Evolutionary conservation across 2,797 vertebrate genomes (phyloP).

Genomic region (Fistularia tabacaria): DNA sequence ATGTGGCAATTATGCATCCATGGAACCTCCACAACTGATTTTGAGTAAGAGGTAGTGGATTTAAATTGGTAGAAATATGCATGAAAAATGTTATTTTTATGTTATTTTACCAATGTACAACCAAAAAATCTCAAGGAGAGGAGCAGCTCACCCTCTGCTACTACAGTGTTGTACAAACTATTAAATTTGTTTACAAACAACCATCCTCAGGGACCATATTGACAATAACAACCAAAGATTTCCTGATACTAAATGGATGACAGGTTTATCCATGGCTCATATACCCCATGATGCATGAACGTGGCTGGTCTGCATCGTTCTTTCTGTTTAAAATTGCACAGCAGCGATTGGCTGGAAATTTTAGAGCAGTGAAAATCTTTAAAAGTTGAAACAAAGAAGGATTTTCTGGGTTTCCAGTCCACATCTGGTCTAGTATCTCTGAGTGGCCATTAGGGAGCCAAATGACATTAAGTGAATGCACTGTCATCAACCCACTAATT

Average conservation of each 20-base stretch:
- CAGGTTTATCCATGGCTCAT: conserved; percentile 57
- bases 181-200: conserved; percentile 60
- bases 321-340: conserved; percentile 9
- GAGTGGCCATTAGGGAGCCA: conserved; percentile 24
- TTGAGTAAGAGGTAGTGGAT: no score
- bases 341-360: conserved; percentile 5
- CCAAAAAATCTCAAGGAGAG: conserved; percentile 30
- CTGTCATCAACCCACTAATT: conserved; percentile 54
- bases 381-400: neutral
- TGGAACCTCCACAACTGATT: no score
- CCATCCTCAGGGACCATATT: conserved; percentile 30
- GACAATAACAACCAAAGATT: conserved; percentile 42
- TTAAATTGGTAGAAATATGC: neutral
- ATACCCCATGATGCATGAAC: conserved; percentile 33
- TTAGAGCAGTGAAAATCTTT: conserved; percentile 1
- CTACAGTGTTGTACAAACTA: conserved; percentile 35
- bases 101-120: conserved; percentile 21
- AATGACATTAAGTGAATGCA: conserved; percentile 41
- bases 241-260: conserved; percentile 25
- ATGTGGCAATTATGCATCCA: no score
- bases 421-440: conserved; percentile 21
- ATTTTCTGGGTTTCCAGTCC: conserved; percentile 4
- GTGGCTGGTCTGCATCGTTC: neutral
- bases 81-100: conserved; percentile 4
- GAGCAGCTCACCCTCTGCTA: conserved; percentile 27